A percentile compares a stretch with the other conserved stretches of the same genome.
Evolutionary conservation across 2,113 vertebrate genomes (phyloP).

Genomic region (Speoplatyrhinus poulsoni): DNA sequence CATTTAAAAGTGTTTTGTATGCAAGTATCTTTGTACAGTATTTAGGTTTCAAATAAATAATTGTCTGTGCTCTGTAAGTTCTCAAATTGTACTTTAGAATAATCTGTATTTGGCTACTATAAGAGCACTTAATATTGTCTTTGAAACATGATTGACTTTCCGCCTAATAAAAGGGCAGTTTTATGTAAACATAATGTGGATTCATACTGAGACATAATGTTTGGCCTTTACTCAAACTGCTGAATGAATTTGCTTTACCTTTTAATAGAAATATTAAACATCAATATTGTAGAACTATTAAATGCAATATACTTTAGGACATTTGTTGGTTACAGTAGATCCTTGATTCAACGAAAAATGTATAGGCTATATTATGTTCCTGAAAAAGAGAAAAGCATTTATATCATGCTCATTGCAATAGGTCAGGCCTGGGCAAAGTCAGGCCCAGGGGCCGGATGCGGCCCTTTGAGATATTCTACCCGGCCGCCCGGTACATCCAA

Average conservation of each 20-base stretch:
- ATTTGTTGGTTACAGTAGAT: not conserved
- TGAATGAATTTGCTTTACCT: conserved; percentile 5
- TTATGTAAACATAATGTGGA: conserved; percentile 10
- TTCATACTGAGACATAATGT: not conserved
- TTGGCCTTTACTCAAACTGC: not conserved
- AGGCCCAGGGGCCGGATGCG: too few species aligned
- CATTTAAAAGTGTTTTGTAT: conserved; percentile 62
- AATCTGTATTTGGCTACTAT: not conserved
- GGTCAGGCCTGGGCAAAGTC: too few species aligned
- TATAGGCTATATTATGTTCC: not conserved
- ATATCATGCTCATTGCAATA: conserved; percentile 9
- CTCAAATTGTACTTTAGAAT: conserved; percentile 31
- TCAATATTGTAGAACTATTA: not conserved
- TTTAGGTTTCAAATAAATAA: conserved; percentile 75
- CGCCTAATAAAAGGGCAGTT: conserved; percentile 23
- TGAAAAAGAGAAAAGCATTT: conserved; percentile 16
- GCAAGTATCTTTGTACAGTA: conserved; percentile 36
- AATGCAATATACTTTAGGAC: conserved; percentile 14
- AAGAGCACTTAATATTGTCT: conserved; percentile 16
- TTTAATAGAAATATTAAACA: conserved; percentile 3
- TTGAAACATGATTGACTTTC: conserved; percentile 1
- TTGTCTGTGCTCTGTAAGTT: conserved; percentile 58
- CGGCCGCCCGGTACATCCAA: too few species aligned
- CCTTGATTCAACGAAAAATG: not conserved
- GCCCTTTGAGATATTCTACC: too few species aligned